Percentiles rank a stretch among this genome's conserved stretches.
phyloP scores from a whole-genome alignment of 2,113 vertebrate genomes.

The Suncus etruscus region DNA sequence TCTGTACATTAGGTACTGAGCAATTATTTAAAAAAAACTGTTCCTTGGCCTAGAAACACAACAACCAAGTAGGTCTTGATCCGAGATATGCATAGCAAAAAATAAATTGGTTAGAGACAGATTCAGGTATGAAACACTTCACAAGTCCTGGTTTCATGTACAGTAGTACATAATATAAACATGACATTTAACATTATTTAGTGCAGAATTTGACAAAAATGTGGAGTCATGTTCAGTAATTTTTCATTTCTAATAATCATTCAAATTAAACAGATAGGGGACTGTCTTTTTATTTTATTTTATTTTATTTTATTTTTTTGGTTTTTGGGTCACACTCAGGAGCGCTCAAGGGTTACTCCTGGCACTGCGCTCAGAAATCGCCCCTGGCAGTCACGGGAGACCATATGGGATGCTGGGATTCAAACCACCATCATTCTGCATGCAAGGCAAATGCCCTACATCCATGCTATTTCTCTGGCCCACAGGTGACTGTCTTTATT shows the following conservation, averaged over 20 bases:
- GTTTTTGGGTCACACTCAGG: no score
- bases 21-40: constrained; percentile 34
- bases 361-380: no score
- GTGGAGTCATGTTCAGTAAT: constrained; percentile 21
- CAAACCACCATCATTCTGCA: no score
- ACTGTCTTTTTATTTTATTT: background rate
- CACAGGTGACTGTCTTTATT: background rate
- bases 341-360: no score
- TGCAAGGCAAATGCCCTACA: no score
- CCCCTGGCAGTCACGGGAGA: no score
- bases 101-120: constrained; percentile 48
- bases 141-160: background rate
- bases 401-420: no score
- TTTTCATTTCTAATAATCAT: constrained; percentile 42
- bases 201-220: constrained; percentile 39
- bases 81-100: constrained; percentile 35
- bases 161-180: constrained; percentile 18
- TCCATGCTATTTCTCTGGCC: no score
- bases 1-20: constrained; percentile 20
- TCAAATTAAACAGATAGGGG: constrained; percentile 18
- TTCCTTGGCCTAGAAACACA: constrained; percentile 39
- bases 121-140: background rate
- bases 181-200: background rate
- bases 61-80: constrained; percentile 10
- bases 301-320: no score